Percentiles rank a stretch among this genome's conserved stretches.
Conservation (phyloP, 2,888 invertebrate genomes). For the Aporophyla nigra region DNA sequence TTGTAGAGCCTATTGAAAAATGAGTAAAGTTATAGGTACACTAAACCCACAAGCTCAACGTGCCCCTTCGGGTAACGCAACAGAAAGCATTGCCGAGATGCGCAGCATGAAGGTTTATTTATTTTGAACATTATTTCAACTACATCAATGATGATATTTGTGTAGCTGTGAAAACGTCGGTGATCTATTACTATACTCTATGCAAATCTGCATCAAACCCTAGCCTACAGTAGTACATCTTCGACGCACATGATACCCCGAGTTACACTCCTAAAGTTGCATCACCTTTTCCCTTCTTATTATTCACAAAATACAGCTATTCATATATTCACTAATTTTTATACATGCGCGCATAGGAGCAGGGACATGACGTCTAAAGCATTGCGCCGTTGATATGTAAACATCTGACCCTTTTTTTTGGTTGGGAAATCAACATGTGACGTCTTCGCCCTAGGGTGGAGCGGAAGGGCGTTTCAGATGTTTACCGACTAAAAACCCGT, state of each 20-base stretch:
- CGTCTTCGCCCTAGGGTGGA: too few species aligned
- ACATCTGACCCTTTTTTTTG: conserved; percentile 24
- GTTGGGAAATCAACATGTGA: too few species aligned
- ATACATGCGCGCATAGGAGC: conserved; percentile 42
- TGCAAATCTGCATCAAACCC: too few species aligned
- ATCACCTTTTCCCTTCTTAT: conserved; percentile 29
- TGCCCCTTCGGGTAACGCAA: too few species aligned
- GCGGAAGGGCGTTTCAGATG: too few species aligned
- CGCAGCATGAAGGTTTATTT: too few species aligned
- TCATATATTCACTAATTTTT: conserved; percentile 50
- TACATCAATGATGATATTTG: not conserved
- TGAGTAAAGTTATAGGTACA: too few species aligned
- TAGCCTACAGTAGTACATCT: not conserved
- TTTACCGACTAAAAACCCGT: too few species aligned
- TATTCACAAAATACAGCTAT: conserved; percentile 25
- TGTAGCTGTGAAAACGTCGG: not conserved
- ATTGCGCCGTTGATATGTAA: conserved; percentile 28
- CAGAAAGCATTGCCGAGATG: too few species aligned
- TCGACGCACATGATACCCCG: not conserved
- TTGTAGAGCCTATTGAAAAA: too few species aligned
- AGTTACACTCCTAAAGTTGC: not conserved
- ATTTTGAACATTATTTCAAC: conserved; percentile 1
- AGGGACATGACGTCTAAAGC: conserved; percentile 25
- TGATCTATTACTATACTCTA: too few species aligned
- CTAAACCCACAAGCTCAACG: not conserved